phyloP scores from a whole-genome alignment of 2,888 invertebrate genomes.

The Troides oblongomaculatus region DNA sequence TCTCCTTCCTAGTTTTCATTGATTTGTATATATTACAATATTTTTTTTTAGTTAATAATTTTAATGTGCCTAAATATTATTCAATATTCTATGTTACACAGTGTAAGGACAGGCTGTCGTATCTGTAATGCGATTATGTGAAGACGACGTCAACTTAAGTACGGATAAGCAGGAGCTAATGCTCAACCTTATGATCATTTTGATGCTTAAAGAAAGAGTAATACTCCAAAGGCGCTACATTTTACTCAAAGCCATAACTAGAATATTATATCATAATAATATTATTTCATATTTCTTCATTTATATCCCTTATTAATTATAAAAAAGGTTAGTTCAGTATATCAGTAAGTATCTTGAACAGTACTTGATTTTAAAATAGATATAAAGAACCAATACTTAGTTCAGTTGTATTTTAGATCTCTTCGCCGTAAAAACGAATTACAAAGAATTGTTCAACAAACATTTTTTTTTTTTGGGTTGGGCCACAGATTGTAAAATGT shows the following conservation, averaged over 20 bases:
- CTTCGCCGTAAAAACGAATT: too few relatives aligned
- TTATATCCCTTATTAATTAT: too few relatives aligned
- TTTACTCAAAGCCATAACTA: background rate
- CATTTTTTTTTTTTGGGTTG: background rate
- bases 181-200: conserved; percentile 23
- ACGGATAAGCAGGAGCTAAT: conserved; percentile 17
- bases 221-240: background rate
- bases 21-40: background rate
- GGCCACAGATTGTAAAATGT: background rate
- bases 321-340: too few relatives aligned
- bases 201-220: conserved; percentile 9
- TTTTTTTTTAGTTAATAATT: background rate
- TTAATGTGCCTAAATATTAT: background rate
- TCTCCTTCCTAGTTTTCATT: background rate
- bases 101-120: conserved; percentile 5
- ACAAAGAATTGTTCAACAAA: too few relatives aligned
- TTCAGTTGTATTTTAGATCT: too few relatives aligned
- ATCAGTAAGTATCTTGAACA: too few relatives aligned
- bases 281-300: too few relatives aligned
- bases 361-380: too few relatives aligned
- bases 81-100: conserved; percentile 1
- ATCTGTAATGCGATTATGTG: conserved; percentile 21
- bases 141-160: conserved; percentile 14
- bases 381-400: too few relatives aligned
- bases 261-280: background rate